Conservation (phyloP, 2,888 invertebrate genomes). For the Calameuta pallipes region DNA sequence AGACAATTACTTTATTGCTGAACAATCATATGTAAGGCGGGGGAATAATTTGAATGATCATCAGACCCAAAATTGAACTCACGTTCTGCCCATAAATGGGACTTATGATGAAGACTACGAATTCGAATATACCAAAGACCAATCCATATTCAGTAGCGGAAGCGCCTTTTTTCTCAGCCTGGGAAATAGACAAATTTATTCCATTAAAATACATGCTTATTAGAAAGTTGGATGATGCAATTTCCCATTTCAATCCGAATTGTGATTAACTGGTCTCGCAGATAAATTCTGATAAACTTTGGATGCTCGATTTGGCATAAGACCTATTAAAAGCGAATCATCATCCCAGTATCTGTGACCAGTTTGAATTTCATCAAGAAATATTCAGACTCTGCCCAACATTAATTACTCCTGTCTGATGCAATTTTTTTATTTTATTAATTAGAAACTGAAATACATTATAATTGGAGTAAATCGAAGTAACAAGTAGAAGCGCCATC, state of each 20-base stretch:
- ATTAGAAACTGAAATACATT: background rate
- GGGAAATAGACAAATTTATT: conserved; percentile 20
- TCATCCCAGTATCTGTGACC: conserved; percentile 19
- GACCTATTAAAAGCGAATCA: conserved; percentile 30
- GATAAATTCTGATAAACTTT: conserved; percentile 45
- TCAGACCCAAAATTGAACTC: conserved; percentile 45
- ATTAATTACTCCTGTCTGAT: background rate
- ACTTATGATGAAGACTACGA: conserved; percentile 84
- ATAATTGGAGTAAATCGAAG: background rate
- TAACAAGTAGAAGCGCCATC: background rate
- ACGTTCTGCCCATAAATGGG: conserved; percentile 84
- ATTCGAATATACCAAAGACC: conserved; percentile 88
- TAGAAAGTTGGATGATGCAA: background rate
- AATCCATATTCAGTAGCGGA: conserved; percentile 86
- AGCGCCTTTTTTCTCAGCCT: conserved; percentile 87
- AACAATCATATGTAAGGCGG: background rate
- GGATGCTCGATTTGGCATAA: conserved; percentile 24
- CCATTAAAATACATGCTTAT: background rate
- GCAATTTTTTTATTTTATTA: background rate
- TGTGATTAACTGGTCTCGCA: conserved; percentile 31
- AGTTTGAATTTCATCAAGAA: background rate
- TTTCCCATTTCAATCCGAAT: conserved; percentile 19
- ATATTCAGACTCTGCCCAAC: background rate
- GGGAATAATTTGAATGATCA: background rate
- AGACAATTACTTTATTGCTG: background rate